Conservation (phyloP, 2,888 invertebrate genomes). For the Panzeria rudis region DNA sequence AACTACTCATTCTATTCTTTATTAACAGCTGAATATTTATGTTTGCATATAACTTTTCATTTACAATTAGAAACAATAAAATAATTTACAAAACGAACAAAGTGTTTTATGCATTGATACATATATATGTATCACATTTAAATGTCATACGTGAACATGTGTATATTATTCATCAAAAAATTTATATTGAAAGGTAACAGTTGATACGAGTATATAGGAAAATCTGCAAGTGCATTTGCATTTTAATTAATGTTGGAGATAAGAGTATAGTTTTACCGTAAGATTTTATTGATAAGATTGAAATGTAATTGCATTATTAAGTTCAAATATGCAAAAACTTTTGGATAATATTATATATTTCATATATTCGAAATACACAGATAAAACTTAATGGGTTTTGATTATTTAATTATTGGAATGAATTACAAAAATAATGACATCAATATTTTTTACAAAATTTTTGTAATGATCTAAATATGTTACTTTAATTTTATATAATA, state of each 20-base stretch:
- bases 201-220: too few relatives aligned
- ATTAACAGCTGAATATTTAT: constrained; percentile 25
- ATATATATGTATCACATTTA: too few relatives aligned
- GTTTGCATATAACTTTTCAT: constrained; percentile 27
- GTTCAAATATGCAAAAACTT: too few relatives aligned
- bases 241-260: constrained; percentile 23
- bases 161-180: neutral
- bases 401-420: neutral
- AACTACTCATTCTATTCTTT: too few relatives aligned
- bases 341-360: neutral
- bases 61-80: constrained; percentile 20
- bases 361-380: neutral
- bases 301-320: constrained; percentile 44
- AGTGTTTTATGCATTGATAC: neutral
- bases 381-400: neutral
- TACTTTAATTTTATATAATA: too few relatives aligned
- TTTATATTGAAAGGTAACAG: neutral
- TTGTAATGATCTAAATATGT: too few relatives aligned
- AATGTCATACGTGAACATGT: neutral
- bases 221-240: constrained; percentile 16
- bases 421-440: neutral
- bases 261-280: neutral
- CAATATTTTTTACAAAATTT: too few relatives aligned
- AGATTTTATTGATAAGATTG: constrained; percentile 25
- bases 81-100: constrained; percentile 28